These are phyloP conservation scores for Amazona guildingii DNA, from an alignment of 2,113 vertebrate species.

Conservation along the genomic window DNA sequence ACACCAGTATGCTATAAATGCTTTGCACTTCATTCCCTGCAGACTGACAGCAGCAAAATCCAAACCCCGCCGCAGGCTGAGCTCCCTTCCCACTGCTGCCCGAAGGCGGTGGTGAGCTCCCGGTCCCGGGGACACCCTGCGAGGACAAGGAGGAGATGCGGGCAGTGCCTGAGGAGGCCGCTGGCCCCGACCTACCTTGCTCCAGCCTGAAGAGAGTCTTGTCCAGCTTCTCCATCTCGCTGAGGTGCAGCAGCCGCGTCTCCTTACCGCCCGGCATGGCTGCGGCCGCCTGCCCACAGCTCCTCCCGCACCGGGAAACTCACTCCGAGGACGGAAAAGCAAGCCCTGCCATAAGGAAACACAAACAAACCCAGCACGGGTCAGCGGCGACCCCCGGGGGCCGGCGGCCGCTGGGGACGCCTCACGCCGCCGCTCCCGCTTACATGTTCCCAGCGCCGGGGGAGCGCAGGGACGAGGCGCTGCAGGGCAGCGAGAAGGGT, in stretches of 20 bases:
- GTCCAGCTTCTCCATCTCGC: slow-evolving; percentile 87
- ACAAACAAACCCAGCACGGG: not conserved
- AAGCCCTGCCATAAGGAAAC: slow-evolving; percentile 48
- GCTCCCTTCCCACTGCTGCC: not conserved
- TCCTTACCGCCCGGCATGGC: slow-evolving; percentile 78
- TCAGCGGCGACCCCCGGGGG: not conserved
- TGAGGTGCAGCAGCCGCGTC: slow-evolving; percentile 79
- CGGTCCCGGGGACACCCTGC: not conserved
- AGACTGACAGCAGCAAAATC: not conserved
- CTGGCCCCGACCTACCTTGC: slow-evolving; percentile 76
- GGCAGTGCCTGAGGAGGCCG: not conserved
- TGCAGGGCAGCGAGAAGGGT: not conserved
- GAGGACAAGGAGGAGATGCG: not conserved
- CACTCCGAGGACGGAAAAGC: not conserved
- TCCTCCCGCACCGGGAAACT: slow-evolving; percentile 38
- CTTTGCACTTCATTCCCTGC: not conserved
- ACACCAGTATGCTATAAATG: not conserved
- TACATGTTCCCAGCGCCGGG: slow-evolving; percentile 37
- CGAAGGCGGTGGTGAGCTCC: not conserved
- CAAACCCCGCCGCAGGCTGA: not conserved
- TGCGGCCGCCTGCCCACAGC: slow-evolving; percentile 36
- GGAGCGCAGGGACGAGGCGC: not conserved
- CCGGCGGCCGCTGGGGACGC: not conserved
- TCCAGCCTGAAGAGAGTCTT: slow-evolving; percentile 87
- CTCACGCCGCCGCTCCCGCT: not conserved